Percentiles rank a stretch among this genome's conserved stretches.
Conservation (phyloP, 2,888 invertebrate genomes). For the Anodontia alba region DNA sequence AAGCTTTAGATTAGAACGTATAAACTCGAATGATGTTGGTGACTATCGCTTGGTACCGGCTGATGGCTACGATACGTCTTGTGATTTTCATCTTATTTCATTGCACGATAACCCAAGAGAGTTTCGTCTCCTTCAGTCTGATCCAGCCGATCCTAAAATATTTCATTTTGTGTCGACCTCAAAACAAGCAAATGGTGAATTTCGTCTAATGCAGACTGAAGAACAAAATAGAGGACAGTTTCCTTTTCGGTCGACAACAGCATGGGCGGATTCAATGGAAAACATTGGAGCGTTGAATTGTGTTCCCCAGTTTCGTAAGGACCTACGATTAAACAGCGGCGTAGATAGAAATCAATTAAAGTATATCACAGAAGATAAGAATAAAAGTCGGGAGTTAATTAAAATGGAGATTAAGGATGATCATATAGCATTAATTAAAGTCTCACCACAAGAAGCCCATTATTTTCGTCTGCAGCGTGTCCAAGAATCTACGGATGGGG, state of each 20-base stretch:
- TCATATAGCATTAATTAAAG: no score
- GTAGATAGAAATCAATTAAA: no score
- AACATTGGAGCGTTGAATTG: no score
- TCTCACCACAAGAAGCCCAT: not conserved
- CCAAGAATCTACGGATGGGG: not conserved
- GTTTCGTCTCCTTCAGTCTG: conserved; percentile 36
- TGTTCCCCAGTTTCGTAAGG: no score
- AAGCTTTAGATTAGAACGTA: conserved; percentile 29
- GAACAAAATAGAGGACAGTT: no score
- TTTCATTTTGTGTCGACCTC: conserved; percentile 17
- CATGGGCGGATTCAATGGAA: no score
- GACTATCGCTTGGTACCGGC: conserved; percentile 37
- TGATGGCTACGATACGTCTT: conserved; percentile 3
- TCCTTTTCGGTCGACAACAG: no score
- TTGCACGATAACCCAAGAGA: not conserved
- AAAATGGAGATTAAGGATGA: no score
- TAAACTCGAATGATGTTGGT: conserved; percentile 24
- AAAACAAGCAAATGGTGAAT: not conserved
- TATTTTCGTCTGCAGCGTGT: not conserved
- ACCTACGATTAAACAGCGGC: no score
- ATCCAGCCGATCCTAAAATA: not conserved
- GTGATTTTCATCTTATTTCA: conserved; percentile 30
- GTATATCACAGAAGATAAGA: no score
- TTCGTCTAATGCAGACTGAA: conserved; percentile 13
- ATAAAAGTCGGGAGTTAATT: no score